Base-by-base conservation (phyloP, 2,113 vertebrate species). In the Pachycephala philippinensis region DNA sequence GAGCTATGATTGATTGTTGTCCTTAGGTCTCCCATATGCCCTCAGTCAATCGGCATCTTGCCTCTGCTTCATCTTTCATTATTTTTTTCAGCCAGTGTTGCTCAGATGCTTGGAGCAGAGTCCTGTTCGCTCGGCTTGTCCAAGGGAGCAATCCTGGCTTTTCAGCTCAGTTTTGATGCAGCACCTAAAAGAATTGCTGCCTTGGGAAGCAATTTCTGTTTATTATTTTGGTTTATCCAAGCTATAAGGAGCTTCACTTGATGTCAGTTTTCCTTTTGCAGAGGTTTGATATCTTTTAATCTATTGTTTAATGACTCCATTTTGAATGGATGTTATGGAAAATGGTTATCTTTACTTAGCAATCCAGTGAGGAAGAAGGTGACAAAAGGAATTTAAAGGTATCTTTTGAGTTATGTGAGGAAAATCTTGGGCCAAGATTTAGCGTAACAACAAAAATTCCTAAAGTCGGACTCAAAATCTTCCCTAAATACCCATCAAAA, bases 1-100 rank as follows among this genome's bases (percentile, higher is more conserved):
- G 79, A 84, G 35, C 68, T 27, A 1, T 90, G 93, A 90, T 75
- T 95, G 66, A 95, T 74, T 91, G 64, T 85, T 84, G 57, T 88
- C 91, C 79, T 87, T 90, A 70, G 71, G 72, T 90, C n/a, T 89
- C 74, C 79, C 80, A 87, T 90, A 95, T 77, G 59, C 70, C 82
- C 84, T 89, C 78, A 91, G 89, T 95, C 90, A 95, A 90, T 79
- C 33, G 53, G 65, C 35, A 39, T 87, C 44, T 78, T 93, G 72
- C 76, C 30, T 63, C 82, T 71, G 64, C 31, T 88, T 87, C 11
- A 3, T 31, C 40, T 89, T 92, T 74, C 9, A 1, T 70, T 40
- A 4, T 30, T 60, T 78, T 91, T 80, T 72, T 39, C 35, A 74
- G 42, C 52, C 44, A 52, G 54, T 21, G 60, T 11, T 81, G 71